phyloP scores from a whole-genome alignment of 23 tunicate genomes.

The Clavelina lepadiformis region DNA sequence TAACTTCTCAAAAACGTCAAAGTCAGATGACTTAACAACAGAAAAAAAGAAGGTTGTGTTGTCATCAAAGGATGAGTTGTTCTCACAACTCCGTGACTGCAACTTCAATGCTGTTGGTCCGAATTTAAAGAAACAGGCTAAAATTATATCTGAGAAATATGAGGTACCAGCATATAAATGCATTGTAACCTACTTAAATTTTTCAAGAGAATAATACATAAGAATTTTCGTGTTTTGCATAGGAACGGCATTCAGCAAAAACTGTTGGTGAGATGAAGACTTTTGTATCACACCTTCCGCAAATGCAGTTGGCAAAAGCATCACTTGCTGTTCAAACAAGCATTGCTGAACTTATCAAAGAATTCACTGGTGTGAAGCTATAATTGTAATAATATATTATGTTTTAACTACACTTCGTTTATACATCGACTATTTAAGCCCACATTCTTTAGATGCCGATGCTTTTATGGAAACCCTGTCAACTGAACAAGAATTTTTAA shows the following conservation, averaged over 20 bases:
- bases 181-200: background rate
- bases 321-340: slow-evolving; percentile 47
- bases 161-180: slow-evolving; percentile 45
- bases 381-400: no score
- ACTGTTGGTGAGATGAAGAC: slow-evolving; percentile 77
- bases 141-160: slow-evolving; percentile 57
- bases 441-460: slow-evolving; percentile 34
- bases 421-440: background rate
- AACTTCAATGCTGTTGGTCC: slow-evolving; percentile 93
- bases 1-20: slow-evolving; percentile 53
- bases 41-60: slow-evolving; percentile 74
- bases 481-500: slow-evolving; percentile 69
- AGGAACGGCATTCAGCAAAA: slow-evolving; percentile 81
- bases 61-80: slow-evolving; percentile 84
- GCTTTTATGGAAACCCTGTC: slow-evolving; percentile 48
- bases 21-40: slow-evolving; percentile 55
- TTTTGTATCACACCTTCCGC: slow-evolving; percentile 75
- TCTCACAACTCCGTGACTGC: slow-evolving; percentile 45
- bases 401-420: no score
- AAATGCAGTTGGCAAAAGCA: slow-evolving; percentile 79
- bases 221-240: background rate
- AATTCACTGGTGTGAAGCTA: slow-evolving; percentile 63
- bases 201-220: background rate
- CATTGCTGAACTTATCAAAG: slow-evolving; percentile 83
- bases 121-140: slow-evolving; percentile 53